Evolutionary conservation across 2,888 invertebrate species (phyloP), one percentile per base, ranked within the genome.

Genomic region (Aelia acuminata): DNA sequence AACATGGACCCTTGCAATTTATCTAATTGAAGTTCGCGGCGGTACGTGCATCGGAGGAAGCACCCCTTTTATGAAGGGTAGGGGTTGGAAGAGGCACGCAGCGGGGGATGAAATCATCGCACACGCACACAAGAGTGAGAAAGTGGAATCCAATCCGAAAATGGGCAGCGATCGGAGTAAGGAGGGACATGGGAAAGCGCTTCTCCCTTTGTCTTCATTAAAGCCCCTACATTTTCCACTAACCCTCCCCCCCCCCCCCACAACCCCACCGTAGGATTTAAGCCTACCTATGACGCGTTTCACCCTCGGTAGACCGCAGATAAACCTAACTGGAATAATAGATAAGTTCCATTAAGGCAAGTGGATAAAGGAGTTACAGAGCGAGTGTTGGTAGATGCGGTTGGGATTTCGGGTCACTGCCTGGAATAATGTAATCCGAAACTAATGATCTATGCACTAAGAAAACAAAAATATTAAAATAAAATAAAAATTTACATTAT

Each of bases 271-370:
- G 18, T 63, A 31, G 63, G 63, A 63, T 80, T 80, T 80, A 80
- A 43, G 43, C 80, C 80, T 80, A 43, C 43, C 80, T 43, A 39
- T 39, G 39, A 39, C 80, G 80, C 39, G 43, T n/a, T 43, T 43
- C 80, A 80, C 39, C 43, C 39, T 75, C n/a, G 43, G 80, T 80
- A 80, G 3, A 3, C 80, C 43, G 5, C 39, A 43, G 80, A 43
- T 80, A 80, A 43, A 43, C 80, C 43, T 80, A 80, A 80, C 22
- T 80, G 80, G 80, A 80, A 80, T 80, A 80, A 80, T 80, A 80
- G 39, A 80, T 80, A 80, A 80, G 80, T 80, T 80, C 80, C 80
- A 80, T 80, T 80, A 80, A 43, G 39, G 31, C 80, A 80, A 80
- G 80, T 80, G 80, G 80, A 39, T 80, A 63, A 63, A 35, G 63